Evolutionary conservation across 37 sponge, comb jelly and placozoan genomes (phyloP), one percentile per base, ranked within the genome.

Genomic region (Hexactinellida sp.): DNA sequence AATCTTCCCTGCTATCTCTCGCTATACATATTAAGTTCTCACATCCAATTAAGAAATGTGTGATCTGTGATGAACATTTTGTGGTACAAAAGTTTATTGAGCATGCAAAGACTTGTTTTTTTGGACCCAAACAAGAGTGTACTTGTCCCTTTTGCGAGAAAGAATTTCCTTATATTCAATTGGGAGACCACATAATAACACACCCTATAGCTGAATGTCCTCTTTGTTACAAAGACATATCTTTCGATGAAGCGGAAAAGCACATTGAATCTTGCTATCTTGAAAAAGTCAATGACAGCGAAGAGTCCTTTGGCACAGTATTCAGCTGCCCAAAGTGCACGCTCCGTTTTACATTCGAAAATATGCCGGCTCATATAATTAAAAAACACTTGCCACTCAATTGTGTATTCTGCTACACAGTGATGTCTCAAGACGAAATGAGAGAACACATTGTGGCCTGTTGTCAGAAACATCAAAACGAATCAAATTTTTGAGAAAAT

Each of bases 11-110:
- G 28, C 76, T 63, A 10, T 63, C 76, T 63, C 76, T 63, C 13
- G 76, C 76, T 63, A 63, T 63, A 23, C 76, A 63, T n/a, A 63
- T 63, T n/a, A 63, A 25, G 76, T 63, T 10, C 76, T 25, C 76
- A 63, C 76, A 63, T n/a, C 76, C 76, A 7, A 63, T n/a, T 32
- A 63, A 63, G 34, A 63, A 63, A 23, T 63, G 76, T n/a, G 76
- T 63, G 5, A 23, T 3, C 25, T 63, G 76, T 63, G 34, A 28
- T 7, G 76, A 63, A 10, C 5, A 32, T 25, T 63, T 63, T 23
- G 30, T 63, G 19, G 19, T 23, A n/a, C 76, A 63, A 7, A 63
- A 63, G 76, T 63, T 63, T n/a, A 7, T 28, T 25, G 34, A 63
- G 5, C 76, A 63, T 63, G 76, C 76, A 1, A 63, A 63, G 34